Percentiles rank a stretch among this genome's conserved stretches.
phyloP scores from a whole-genome alignment of 2,797 vertebrate species.

The Crocidura indochinensis region DNA sequence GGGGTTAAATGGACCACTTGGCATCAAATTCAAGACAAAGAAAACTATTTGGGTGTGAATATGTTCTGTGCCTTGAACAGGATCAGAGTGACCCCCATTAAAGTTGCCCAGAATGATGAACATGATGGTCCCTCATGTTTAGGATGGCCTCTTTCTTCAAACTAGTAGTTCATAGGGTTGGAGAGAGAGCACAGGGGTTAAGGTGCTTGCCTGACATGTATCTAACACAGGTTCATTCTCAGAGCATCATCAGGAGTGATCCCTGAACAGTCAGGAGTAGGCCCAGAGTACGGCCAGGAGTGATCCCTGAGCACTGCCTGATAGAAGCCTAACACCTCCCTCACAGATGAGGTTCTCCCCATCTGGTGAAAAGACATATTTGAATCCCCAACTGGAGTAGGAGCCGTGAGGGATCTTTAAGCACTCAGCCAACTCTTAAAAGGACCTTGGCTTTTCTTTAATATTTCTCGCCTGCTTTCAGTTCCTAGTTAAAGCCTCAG shows the following conservation, averaged over 20 bases:
- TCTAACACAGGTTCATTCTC: too few relatives aligned
- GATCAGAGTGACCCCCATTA: not conserved
- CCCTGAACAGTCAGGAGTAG: too few relatives aligned
- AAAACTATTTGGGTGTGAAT: not conserved
- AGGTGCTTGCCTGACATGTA: too few relatives aligned
- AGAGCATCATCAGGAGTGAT: too few relatives aligned
- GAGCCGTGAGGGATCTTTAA: slow-evolving; percentile 23
- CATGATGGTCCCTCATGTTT: not conserved
- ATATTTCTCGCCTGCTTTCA: slow-evolving; percentile 67
- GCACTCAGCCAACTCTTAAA: not conserved
- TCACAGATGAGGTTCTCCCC: too few relatives aligned
- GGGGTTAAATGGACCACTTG: not conserved
- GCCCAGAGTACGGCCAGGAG: too few relatives aligned
- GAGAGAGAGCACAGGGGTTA: too few relatives aligned
- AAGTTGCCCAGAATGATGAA: not conserved
- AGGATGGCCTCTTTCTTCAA: slow-evolving; percentile 35
- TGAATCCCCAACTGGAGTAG: slow-evolving; percentile 9
- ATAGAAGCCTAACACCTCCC: too few relatives aligned
- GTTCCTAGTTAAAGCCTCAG: slow-evolving; percentile 66
- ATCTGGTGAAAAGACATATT: not conserved
- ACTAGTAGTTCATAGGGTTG: not conserved
- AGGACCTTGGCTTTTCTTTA: not conserved
- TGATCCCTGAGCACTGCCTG: too few relatives aligned
- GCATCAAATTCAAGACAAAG: slow-evolving; percentile 38
- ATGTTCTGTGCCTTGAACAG: not conserved